phyloP scores from a whole-genome alignment of 1,140 invertebrate species.

The roundworm (Caenorhabditis elegans) region WBcel235 BX284602.5:11624501-11625000 shows the following conservation, averaged over 20 bases:
- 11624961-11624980: background rate
- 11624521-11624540: constrained; percentile 24
- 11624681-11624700: background rate
- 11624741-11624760: background rate
- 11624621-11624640: background rate
- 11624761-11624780: background rate
- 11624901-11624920: background rate
- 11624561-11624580: constrained; percentile 17
- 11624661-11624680: constrained; percentile 6
- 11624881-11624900: background rate
- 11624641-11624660: constrained; percentile 14
- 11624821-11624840: background rate
- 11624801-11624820: background rate
- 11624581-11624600: background rate
- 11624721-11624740: background rate
- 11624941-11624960: background rate
- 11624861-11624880: background rate
- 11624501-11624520: background rate
- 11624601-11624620: too few species aligned
- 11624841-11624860: background rate
- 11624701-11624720: background rate
- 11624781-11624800: background rate
- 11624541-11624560: constrained; percentile 23
- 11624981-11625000: background rate
- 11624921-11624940: background rate